Base-by-base conservation (phyloP, 1,140 invertebrate species). In the Phortica variegata region DNA sequence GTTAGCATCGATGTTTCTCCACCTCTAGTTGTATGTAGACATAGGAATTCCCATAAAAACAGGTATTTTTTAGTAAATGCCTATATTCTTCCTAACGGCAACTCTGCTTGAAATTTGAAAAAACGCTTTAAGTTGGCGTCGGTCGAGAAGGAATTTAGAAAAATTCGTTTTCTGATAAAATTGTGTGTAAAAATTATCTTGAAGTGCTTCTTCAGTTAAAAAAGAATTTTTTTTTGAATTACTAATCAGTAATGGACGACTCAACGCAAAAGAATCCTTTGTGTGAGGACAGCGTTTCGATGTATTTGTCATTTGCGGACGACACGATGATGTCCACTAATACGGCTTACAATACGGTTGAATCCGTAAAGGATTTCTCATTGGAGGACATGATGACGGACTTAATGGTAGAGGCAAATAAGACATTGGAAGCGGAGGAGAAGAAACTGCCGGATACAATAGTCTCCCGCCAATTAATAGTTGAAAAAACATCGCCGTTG, bases 261-360 rank as follows among this genome's bases (percentile, higher is more conserved):
- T 65, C 65, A 3, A 47, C 58, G 9, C 53, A 58, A 12, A 60
- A 58, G 10, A 42, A 54, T 26, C 54, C 50, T 21, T 31, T 49
- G 15, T 53, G 20, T 19, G 63, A 68, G 38, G 65, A 69, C 6
- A 70, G 65, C 20, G 47, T 58, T 3, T 58, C 54, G 18, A 65
- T 73, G 63, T 73, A 73, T 51, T 59, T 73, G 17, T 73, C 70
- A 37, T 73, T 73, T 41, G 70, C 52, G 3, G 49, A 71, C 18
- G 61, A 65, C 18, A 71, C 61, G 9, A 49, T 69, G 10, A 48
- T 43, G 18, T 54, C 54, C 40, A 7, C 45, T 2, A 63, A 53
- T 21, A 17, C 62, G 20, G 65, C 61, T 21, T 46, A 63, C 20
- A 54, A 62, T 5, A 54, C 48, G 37, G 42, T 54, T 13, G 56